phyloP scores from a whole-genome alignment of 1,140 invertebrate species.

The Drosophila fuyamai region DNA sequence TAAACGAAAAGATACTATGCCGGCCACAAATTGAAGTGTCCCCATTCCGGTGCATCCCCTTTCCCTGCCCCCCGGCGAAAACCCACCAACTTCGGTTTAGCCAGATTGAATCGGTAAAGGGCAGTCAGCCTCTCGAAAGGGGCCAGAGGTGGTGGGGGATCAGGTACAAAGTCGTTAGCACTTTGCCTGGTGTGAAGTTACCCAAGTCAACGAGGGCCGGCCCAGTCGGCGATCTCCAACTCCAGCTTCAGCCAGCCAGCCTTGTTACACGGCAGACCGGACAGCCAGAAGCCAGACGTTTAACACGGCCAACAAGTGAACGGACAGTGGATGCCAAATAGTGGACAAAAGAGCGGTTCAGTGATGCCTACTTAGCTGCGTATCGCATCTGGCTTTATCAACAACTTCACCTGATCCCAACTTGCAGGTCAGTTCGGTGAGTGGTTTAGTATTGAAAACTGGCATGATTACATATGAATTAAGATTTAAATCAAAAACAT shows the following conservation, averaged over 20 bases:
- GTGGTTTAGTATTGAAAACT: background rate
- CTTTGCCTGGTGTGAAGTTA: conserved; percentile 71
- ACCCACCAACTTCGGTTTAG: conserved; percentile 1
- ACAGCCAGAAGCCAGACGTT: conserved; percentile 36
- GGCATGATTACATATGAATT: no score
- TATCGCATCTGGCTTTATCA: background rate
- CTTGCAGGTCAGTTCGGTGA: background rate
- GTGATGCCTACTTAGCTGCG: background rate
- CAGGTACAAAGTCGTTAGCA: conserved; percentile 79
- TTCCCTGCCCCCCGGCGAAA: conserved; percentile 5
- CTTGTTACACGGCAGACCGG: conserved; percentile 34
- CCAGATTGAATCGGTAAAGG: conserved; percentile 9
- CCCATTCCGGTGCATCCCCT: conserved; percentile 29
- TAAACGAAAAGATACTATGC: background rate
- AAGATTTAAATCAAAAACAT: no score
- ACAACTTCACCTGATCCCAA: background rate
- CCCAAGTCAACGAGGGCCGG: conserved; percentile 51
- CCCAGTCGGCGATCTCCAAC: conserved; percentile 11
- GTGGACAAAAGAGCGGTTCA: conserved; percentile 3
- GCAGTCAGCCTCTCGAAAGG: background rate
- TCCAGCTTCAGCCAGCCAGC: conserved; percentile 4
- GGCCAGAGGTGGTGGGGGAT: conserved; percentile 15
- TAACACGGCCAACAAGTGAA: conserved; percentile 39
- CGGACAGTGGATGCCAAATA: conserved; percentile 7
- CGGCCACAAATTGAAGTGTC: conserved; percentile 33